Evolutionary conservation across 2,888 invertebrate species (phyloP), one percentile per base, ranked within the genome.

Genomic region (Hirtodrosophila confusa): DNA sequence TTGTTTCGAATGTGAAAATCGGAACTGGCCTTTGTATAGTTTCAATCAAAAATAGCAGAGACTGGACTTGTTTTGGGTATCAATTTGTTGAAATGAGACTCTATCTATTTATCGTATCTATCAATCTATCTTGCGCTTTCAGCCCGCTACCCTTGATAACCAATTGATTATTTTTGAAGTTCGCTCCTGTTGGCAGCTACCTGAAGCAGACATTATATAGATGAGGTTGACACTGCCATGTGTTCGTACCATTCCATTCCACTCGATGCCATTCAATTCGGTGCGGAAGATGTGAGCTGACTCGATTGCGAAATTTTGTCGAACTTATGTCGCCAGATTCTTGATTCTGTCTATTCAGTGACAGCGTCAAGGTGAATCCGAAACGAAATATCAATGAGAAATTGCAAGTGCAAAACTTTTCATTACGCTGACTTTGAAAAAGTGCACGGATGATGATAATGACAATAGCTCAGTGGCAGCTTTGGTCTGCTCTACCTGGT

Each of bases 371-470:
- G 71, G 71, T 65, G 41, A 65, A 55, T 4, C 40, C 35, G 50
- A 45, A n/a, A 37, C 35, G 55, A 23, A 50, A 50, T 57, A 50
- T 48, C 1, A 45, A 39, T 44, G 40, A 45, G 65, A 75, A 60
- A 75, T 56, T 60, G 61, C 44, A 65, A 62, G 64, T 50, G 53
- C 40, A 56, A 73, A 85, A 61, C 53, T 69, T 72, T 63, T 63
- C 75, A 74, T 78, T 79, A 61, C 50, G 64, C 53, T 78, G 79
- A 78, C 79, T 82, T 70, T 79, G 76, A 78, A 65, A 61, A 67
- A 66, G 50, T 57, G 67, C 45, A 48, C n/a, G 11, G 47, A 41
- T 11, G 11, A 44, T 33, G 47, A 40, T 47, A 53, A 29, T 45
- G 39, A 29, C 39, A 24, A 40, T 37, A 10, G 33, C 8, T 41